Base-by-base conservation (phyloP, 2,113 vertebrate species). In the Pimephales promelas region DNA sequence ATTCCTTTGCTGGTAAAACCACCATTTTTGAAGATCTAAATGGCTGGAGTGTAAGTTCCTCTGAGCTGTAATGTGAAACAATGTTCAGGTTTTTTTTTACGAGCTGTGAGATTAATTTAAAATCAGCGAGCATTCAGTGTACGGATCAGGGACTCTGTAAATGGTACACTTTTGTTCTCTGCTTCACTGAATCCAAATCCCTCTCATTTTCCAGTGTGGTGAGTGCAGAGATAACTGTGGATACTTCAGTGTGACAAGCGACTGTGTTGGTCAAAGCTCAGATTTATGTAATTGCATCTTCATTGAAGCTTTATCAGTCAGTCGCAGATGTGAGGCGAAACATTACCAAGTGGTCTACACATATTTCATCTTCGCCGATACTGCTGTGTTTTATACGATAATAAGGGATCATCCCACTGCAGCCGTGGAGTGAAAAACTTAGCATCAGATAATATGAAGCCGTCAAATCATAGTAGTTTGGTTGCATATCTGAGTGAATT, bases 201-300 rank as follows among this genome's bases (percentile, higher is more conserved):
- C 57, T 83, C 49, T 31, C 22, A 52, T 81, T 86, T 81, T 81
- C 61, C 61, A 70, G 82, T 56, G 43, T 64, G n/a, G 70, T 59
- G 70, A 83, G 36, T 64, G 22, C 45, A 26, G 62, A 34, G 81
- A 81, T 81, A 68, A 79, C 54, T 56, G 73, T 28, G 54, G 26
- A 56, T 73, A 40, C 80, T 31, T 83, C 49, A 62, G 13, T 45
- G 20, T 82, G 73, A 78, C 72, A 34, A 76, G 52, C 54, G 13
- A 26, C 77, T 24, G 31, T n/a, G 7, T 49, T 10, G 72, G 71
- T 77, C 64, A 28, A 75, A 66, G 56, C 45, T 83, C 78, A 83
- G 87, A 90, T 88, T 89, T 88, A 90, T 88, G 70, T 87, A 86
- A 89, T 77, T 77, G 81, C 83, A 31, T 56, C 72, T 22, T 77